A percentile compares a stretch with the other conserved stretches of the same genome.
Conservation (phyloP, 1,140 invertebrate genomes). For the Bombus balteatus region DNA sequence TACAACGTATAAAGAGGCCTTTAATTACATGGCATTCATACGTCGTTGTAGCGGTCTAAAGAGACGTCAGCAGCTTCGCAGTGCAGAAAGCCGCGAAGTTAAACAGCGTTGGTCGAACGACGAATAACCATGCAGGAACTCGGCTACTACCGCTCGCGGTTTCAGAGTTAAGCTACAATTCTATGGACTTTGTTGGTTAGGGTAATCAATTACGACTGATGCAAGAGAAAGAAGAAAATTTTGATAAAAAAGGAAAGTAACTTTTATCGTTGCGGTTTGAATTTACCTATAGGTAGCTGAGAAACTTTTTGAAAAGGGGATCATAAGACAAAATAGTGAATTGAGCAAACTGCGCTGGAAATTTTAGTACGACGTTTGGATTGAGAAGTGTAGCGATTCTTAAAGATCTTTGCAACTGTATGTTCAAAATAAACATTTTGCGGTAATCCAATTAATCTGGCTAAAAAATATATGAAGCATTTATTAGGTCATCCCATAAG, state of each 20-base stretch:
- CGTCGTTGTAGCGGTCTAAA: neutral
- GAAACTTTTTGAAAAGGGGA: neutral
- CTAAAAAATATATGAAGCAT: too few species aligned
- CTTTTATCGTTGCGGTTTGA: neutral
- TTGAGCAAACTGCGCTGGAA: neutral
- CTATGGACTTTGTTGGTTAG: neutral
- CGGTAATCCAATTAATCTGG: neutral
- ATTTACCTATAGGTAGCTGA: neutral
- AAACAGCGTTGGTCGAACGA: neutral
- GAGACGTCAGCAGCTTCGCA: constrained; percentile 10
- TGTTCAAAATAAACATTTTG: neutral
- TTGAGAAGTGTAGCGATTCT: neutral
- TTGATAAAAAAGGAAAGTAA: neutral
- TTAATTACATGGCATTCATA: constrained; percentile 27
- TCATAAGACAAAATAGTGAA: neutral
- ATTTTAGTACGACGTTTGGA: neutral
- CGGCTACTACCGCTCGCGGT: neutral
- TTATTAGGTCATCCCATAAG: too few species aligned
- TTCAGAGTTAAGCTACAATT: neutral
- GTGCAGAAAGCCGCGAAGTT: constrained; percentile 7
- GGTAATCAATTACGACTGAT: neutral
- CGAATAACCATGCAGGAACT: neutral
- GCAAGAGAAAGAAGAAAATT: neutral
- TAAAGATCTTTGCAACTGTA: neutral
- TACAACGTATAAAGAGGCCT: neutral